Evolutionary conservation across 2,888 invertebrate genomes (phyloP).

Genomic region (Drosophila pseudotalamancana): DNA sequence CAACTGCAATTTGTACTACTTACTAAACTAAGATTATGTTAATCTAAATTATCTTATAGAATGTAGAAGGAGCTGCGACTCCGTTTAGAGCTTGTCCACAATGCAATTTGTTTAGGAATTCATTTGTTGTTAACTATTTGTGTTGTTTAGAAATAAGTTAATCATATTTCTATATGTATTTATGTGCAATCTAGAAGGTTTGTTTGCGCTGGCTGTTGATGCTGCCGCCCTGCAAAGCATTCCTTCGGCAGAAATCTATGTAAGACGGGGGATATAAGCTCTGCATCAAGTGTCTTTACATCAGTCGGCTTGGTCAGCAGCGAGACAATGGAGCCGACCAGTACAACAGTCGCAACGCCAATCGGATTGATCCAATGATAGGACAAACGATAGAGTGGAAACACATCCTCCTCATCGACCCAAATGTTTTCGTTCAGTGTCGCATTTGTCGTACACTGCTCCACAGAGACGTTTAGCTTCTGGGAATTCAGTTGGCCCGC

Average conservation of each 20-base stretch:
- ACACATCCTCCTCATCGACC: conserved; percentile 86
- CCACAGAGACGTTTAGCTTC: conserved; percentile 85
- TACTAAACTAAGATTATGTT: conserved; percentile 49
- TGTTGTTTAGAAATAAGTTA: conserved; percentile 1
- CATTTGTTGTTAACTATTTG: conserved; percentile 5
- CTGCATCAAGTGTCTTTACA: conserved; percentile 85
- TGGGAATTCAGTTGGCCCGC: conserved; percentile 86
- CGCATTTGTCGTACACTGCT: conserved; percentile 81
- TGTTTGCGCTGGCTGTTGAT: conserved; percentile 46
- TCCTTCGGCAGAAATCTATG: conserved; percentile 84
- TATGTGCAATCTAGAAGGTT: conserved; percentile 42
- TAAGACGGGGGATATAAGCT: conserved; percentile 87
- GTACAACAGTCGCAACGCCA: conserved; percentile 88
- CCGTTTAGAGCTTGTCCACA: conserved; percentile 13
- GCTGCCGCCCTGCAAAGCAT: conserved; percentile 69
- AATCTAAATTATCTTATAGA: conserved; percentile 23
- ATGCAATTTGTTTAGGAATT: conserved; percentile 21
- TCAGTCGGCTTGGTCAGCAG: conserved; percentile 86
- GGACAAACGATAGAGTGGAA: conserved; percentile 91
- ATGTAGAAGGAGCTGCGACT: conserved; percentile 18
- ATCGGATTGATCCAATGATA: conserved; percentile 93
- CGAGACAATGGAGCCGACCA: conserved; percentile 89
- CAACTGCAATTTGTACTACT: conserved; percentile 31
- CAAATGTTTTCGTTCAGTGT: conserved; percentile 50
- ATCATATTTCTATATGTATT: not conserved